Evolutionary conservation across 2,797 vertebrate genomes (phyloP).

Genomic region (Anguilla obscura): DNA sequence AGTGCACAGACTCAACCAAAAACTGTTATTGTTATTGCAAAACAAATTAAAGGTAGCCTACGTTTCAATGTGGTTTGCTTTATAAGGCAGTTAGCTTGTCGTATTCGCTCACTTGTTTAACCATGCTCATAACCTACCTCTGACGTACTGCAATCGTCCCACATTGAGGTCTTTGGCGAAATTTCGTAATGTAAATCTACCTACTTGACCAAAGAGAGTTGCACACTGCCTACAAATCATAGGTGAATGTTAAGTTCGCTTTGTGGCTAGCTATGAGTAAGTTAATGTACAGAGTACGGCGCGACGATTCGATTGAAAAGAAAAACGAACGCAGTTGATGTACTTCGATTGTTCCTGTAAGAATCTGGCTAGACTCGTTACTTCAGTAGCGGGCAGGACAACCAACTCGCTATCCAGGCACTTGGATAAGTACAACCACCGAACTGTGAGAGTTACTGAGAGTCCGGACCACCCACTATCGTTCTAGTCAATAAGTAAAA

Average conservation of each 20-base stretch:
- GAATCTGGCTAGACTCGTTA: not conserved
- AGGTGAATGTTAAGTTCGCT: not conserved
- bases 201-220: conserved; percentile 20
- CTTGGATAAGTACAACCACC: not conserved
- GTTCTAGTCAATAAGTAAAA: not conserved
- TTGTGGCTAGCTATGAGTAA: not conserved
- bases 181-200: not conserved
- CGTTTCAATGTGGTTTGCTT: no score
- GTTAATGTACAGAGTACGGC: not conserved
- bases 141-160: conserved; percentile 9
- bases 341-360: not conserved
- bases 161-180: not conserved
- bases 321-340: not conserved
- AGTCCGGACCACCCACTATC: not conserved
- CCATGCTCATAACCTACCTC: conserved; percentile 29
- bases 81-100: no score
- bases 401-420: not conserved
- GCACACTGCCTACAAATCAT: conserved; percentile 28
- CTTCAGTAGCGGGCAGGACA: not conserved
- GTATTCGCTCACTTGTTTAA: no score
- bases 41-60: no score
- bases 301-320: not conserved
- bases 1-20: not conserved
- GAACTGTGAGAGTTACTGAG: not conserved
- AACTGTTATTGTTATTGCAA: not conserved